Percentiles rank a stretch among this genome's conserved stretches.
These are phyloP conservation scores for Odocoileus virginianus DNA, from an alignment of 2,113 vertebrate species.

Conservation along the genomic window DNA sequence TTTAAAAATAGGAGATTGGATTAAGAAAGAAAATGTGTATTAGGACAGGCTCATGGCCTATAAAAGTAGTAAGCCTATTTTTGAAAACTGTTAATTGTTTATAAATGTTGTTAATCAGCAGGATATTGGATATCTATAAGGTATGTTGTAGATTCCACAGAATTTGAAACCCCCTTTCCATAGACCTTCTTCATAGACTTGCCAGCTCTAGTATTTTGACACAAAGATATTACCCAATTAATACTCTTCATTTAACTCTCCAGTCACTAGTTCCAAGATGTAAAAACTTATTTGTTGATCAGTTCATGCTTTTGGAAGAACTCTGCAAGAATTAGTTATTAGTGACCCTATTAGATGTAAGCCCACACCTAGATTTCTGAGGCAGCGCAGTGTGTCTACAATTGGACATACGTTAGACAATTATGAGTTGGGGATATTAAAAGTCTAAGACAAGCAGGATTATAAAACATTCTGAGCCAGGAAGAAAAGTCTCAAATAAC, in stretches of 20 bases:
- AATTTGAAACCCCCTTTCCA: background rate
- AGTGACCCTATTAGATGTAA: background rate
- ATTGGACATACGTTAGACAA: background rate
- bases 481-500: background rate
- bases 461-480: background rate
- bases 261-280: background rate
- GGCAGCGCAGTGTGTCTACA: background rate
- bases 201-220: background rate
- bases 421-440: background rate
- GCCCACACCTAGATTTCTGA: background rate
- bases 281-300: background rate
- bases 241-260: background rate
- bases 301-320: background rate
- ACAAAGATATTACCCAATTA: background rate
- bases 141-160: background rate
- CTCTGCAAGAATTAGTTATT: background rate
- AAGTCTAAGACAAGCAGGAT: background rate
- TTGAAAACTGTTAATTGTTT: background rate
- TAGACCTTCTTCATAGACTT: background rate
- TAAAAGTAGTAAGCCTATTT: background rate
- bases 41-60: background rate
- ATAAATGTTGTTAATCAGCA: background rate
- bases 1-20: background rate
- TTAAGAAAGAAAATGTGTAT: background rate
- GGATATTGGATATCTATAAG: background rate